Base-by-base conservation (phyloP, 1,140 invertebrate species). In the Cotesia chilonis region DNA sequence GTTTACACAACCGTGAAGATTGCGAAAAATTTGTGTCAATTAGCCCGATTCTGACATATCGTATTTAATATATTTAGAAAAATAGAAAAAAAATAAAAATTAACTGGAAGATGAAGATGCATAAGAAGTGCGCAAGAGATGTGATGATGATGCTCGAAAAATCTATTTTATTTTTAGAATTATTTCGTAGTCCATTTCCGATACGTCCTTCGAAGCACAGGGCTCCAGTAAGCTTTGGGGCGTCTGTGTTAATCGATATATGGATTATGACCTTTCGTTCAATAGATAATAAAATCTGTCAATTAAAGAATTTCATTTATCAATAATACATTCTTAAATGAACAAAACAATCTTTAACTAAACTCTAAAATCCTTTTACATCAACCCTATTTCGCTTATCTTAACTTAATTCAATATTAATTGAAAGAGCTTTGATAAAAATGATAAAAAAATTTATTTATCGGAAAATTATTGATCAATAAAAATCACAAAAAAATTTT, bases 111-210 rank as follows among this genome's bases (percentile, higher is more conserved):
- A 47, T 47, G 41, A 47, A 47, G 12, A 65, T n/a, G n/a, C 10
- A 37, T 20, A 20, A 47, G 17, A 61, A 28, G 59, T 61, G 20
- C 28, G 28, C 59, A 65, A 47, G 5, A 47, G 41, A 47, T 47
- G 61, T 37, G 5, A 20, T 57, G 54, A 37, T n/a, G 35, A 20
- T 65, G 63, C 10, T 65, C 41, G 69, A 71, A 41, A 64, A 71
- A 71, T 60, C 35, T 35, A 61, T 52, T 60, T 36, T 71, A 71
- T 71, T 71, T 71, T 47, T 63, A 71, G 69, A 64, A 71, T 64
- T 60, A 47, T 71, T 71, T 71, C 69, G 69, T 71, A 71, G 69
- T 71, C 59, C 69, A 71, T 71, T 71, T 71, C 69, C 69, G 69
- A 64, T 71, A 71, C 61, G 69, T 64, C 69, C 69, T 71, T 71